Evolutionary conservation across 2,113 vertebrate genomes (phyloP), one percentile per base, ranked within the genome.

Genomic region (Tretioscincus oriximinensis): DNA sequence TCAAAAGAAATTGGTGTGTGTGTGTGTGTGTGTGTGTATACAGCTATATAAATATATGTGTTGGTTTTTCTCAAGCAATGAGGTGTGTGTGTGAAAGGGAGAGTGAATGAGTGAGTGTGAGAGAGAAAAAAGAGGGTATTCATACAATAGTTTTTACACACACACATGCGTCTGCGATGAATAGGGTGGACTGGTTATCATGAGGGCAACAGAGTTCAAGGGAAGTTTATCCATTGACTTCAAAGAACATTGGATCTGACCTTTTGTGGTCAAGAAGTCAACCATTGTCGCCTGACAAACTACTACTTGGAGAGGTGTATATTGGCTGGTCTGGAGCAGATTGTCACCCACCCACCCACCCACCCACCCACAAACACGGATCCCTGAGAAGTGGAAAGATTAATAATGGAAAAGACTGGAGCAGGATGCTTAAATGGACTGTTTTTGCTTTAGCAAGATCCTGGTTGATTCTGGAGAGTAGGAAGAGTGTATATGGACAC

Each of bases 221-320:
- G 80, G 80, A 73, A 82, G 73, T 82, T 82, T 82, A 82, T 82
- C 73, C 80, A 76, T 82, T 82, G 80, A 82, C 80, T 82, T 82
- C 80, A 82, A 82, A 82, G 73, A 82, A 82, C 73, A 82, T 82
- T 82, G 80, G 80, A 82, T 82, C 73, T 82, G 80, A 82, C 80
- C 80, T 82, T 82, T 82, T 31, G 73, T 82, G 80, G 80, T 82
- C 80, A 82, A 82, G 73, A 82, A 82, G 80, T 76, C 80, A 82
- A 76, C 80, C 76, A 82, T 82, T 82, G 80, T 82, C 66, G 73
- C 66, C 73, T 82, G 64, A 81, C 79, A 81, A 81, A 81, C 72
- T 67, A 81, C 80, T 82, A 76, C 80, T 82, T 82, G 61, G 64
- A 82, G 80, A 82, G 80, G 80, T 82, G 80, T 82, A 82, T 82